Evolutionary conservation across 2,113 vertebrate genomes (phyloP).

Genomic region (Uria lomvia): DNA sequence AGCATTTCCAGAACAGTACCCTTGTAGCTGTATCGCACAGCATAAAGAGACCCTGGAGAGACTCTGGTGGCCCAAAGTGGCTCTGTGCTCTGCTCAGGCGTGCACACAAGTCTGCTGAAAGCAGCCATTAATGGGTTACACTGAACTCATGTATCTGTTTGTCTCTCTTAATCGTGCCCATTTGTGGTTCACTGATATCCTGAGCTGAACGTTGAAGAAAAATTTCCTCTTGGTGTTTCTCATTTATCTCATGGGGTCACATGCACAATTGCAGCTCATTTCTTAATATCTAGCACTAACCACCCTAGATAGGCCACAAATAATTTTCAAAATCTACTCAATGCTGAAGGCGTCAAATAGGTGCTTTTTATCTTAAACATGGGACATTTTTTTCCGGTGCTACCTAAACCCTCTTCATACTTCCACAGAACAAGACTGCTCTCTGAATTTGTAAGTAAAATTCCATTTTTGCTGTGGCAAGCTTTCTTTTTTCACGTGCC

Average conservation of each 20-base stretch:
- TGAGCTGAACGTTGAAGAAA: neutral
- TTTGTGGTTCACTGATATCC: neutral
- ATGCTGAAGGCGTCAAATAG: neutral
- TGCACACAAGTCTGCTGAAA: neutral
- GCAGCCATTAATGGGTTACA: neutral
- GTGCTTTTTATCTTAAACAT: neutral
- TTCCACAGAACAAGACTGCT: neutral
- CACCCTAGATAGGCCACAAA: neutral
- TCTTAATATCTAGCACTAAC: neutral
- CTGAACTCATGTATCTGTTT: neutral
- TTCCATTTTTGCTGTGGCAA: neutral
- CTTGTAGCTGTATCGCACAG: neutral
- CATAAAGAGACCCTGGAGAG: neutral
- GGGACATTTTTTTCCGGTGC: neutral
- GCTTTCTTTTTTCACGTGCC: neutral
- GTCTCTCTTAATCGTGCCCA: neutral
- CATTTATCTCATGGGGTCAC: neutral
- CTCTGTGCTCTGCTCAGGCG: neutral
- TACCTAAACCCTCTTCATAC: neutral
- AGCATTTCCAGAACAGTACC: neutral
- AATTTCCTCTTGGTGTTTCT: neutral
- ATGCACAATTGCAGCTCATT: neutral
- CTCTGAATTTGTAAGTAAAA: neutral
- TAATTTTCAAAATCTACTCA: neutral
- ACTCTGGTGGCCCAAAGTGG: neutral